These are phyloP conservation scores for Nestor notabilis DNA, from an alignment of 2,113 vertebrate species.

Conservation along the genomic window DNA sequence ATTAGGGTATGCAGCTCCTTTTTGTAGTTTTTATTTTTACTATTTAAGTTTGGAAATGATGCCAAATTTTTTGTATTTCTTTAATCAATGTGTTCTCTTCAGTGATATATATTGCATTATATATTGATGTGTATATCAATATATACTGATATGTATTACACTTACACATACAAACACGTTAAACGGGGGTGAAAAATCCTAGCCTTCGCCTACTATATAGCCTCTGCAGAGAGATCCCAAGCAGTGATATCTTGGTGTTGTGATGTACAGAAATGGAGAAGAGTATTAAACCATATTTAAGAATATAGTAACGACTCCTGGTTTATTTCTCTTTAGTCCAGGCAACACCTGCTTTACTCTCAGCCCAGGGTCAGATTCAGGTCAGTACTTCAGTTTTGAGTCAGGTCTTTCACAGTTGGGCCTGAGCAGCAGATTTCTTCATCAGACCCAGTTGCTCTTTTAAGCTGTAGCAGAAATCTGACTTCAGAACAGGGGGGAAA, in stretches of 20 bases:
- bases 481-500: not conserved
- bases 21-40: constrained; percentile 88
- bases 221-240: constrained; percentile 86
- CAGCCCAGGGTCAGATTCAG: not conserved
- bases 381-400: not conserved
- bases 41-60: constrained; percentile 90
- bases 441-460: not conserved
- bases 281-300: constrained; percentile 92
- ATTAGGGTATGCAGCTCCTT: constrained; percentile 85
- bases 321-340: constrained; percentile 27
- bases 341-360: not conserved
- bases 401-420: not conserved
- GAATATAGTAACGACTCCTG: constrained; percentile 80
- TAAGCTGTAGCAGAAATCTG: not conserved
- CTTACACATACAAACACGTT: constrained; percentile 80
- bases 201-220: constrained; percentile 83
- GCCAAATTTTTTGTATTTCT: constrained; percentile 90
- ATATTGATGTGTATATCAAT: constrained; percentile 88
- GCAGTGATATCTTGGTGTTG: constrained; percentile 88
- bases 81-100: constrained; percentile 88
- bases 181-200: constrained; percentile 74
- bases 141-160: constrained; percentile 87
- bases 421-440: not conserved
- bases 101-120: constrained; percentile 88
- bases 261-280: constrained; percentile 91